Base-by-base conservation (phyloP, 2,113 vertebrate genomes). In the Xyrauchen texanus region DNA sequence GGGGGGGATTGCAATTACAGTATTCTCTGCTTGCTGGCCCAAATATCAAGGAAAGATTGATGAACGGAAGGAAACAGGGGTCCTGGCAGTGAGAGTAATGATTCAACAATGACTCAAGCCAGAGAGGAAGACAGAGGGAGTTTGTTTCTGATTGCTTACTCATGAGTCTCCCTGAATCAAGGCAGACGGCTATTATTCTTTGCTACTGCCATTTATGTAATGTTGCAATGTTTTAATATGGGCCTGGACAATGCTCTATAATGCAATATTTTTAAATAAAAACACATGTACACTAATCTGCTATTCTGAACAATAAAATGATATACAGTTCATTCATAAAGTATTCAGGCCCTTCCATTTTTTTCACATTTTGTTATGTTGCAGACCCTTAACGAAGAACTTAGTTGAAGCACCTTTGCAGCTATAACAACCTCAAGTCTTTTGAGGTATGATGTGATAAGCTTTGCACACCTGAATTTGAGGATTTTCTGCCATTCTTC, bases 1-100 rank as follows among this genome's bases (percentile, higher is more conserved):
- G n/a, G n/a, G n/a, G n/a, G 15, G 44, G 34, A 76, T 45, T 45
- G 34, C 16, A 76, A 65, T 76, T 21, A 67, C 46, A 55, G 34
- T 51, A 62, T 74, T 73, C 63, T 72, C 15, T 3, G n/a, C 11
- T 34, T 45, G 52, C 69, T 63, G 71, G 55, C 49, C 57, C 74
- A 52, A 34, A 74, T 65, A 67, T 69, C 62, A 66, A 34, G 52
- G 34, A 76, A 51, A 83, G 83, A 90, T 85, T 87, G 91, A 91
- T 91, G 87, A 86, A 87, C 81, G 88, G 89, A 85, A 85, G 89
- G 81, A 87, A 63, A 71, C 11, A 42, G 51, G 42, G 60, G 68
- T 8, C 16, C 53, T 64, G 69, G 76, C 67, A 67, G 57, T 61
- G 64, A 76, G 65, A 81, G 53, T 53, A 69, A 47, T 58, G 71